Conservation (phyloP, 1,140 invertebrate genomes). For the Drosophila sp. region DNA sequence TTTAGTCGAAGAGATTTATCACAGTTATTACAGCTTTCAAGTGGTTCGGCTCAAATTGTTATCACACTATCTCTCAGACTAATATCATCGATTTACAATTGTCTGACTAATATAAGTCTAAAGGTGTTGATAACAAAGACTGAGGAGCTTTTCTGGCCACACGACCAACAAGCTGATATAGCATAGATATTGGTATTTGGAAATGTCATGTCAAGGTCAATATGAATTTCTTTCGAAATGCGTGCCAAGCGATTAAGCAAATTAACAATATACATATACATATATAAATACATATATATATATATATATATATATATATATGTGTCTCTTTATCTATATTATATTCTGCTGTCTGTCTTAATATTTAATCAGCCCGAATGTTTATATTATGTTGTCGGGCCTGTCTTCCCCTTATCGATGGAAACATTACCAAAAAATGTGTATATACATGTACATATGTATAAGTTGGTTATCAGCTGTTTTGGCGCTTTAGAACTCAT, state of each 20-base stretch:
- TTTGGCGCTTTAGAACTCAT: background rate
- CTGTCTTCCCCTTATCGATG: slow-evolving; percentile 15
- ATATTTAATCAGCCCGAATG: no score
- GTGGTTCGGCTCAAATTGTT: background rate
- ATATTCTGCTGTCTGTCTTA: no score
- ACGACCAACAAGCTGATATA: slow-evolving; percentile 7
- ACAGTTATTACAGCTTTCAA: background rate
- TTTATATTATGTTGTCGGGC: no score
- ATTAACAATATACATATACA: slow-evolving; percentile 10
- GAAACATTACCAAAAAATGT: background rate
- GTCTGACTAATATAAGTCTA: background rate
- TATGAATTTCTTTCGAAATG: slow-evolving; percentile 3
- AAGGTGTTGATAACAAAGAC: slow-evolving; percentile 12
- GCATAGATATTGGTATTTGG: slow-evolving; percentile 9
- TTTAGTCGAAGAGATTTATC: background rate
- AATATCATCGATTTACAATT: background rate
- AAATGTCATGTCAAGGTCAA: slow-evolving; percentile 47
- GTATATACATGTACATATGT: background rate
- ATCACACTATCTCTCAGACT: slow-evolving; percentile 1
- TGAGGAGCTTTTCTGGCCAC: slow-evolving; percentile 7
- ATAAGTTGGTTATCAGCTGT: slow-evolving; percentile 7
- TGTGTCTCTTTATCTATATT: no score
- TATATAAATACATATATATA: background rate
- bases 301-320: no score
- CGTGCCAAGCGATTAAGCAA: slow-evolving; percentile 4